These are phyloP conservation scores for Apolygus lucorum DNA, from an alignment of 1,140 invertebrate species.

Conservation along the genomic window DNA sequence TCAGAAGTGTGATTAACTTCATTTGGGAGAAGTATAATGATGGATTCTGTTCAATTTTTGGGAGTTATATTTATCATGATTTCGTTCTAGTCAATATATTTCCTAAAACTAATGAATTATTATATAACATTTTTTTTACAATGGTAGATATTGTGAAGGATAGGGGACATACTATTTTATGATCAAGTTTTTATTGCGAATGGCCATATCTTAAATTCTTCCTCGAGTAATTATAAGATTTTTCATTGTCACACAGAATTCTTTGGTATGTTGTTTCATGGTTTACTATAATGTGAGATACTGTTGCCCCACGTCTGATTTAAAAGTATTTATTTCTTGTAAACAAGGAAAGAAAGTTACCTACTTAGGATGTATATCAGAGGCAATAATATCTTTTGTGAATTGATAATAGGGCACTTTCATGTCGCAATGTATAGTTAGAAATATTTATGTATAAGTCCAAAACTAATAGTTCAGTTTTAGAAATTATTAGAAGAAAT, in stretches of 20 bases:
- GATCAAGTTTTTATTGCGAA: too few relatives aligned
- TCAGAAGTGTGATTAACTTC: conserved; percentile 8
- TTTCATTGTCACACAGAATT: conserved; percentile 23
- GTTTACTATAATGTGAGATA: neutral
- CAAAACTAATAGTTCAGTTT: conserved; percentile 26
- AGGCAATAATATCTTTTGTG: conserved; percentile 29
- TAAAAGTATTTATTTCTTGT: conserved; percentile 13
- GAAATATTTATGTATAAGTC: conserved; percentile 27
- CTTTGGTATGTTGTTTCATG: neutral
- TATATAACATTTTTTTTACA: neutral
- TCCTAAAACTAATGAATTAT: neutral
- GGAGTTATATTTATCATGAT: neutral
- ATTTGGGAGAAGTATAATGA: neutral
- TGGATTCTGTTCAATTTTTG: neutral
- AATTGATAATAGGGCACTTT: conserved; percentile 27
- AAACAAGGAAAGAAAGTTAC: conserved; percentile 26
- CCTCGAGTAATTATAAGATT: neutral
- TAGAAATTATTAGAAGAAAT: conserved; percentile 25
- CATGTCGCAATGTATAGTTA: conserved; percentile 27
- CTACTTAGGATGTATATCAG: conserved; percentile 22
- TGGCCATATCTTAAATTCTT: neutral
- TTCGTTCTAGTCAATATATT: neutral
- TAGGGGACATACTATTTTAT: neutral
- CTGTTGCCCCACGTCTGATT: conserved; percentile 10
- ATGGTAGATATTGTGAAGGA: neutral